phyloP scores from a whole-genome alignment of 2,113 vertebrate species.

The Platysteira castanea region DNA sequence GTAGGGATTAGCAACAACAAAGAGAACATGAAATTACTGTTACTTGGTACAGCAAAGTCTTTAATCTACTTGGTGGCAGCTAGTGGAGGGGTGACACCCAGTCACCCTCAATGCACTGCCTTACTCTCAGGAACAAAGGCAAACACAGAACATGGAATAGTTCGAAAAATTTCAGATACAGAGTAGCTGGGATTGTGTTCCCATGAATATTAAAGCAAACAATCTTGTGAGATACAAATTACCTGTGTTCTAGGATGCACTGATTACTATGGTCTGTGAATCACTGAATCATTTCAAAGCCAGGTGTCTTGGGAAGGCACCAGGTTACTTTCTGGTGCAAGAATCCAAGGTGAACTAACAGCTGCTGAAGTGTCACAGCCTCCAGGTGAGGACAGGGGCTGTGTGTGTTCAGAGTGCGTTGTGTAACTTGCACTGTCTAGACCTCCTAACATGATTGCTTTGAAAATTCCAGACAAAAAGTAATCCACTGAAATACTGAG shows the following conservation, averaged over 20 bases:
- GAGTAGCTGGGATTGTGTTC: background rate
- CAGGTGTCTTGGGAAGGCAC: background rate
- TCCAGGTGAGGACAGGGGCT: background rate
- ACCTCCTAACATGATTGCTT: background rate
- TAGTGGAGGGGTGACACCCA: background rate
- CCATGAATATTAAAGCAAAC: background rate
- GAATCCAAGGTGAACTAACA: background rate
- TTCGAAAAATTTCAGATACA: background rate
- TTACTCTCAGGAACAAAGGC: background rate
- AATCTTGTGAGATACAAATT: background rate
- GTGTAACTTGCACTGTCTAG: background rate
- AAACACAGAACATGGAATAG: background rate
- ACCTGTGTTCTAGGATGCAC: background rate
- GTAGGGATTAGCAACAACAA: background rate
- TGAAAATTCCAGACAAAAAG: background rate
- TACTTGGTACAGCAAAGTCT: background rate
- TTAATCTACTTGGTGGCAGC: background rate
- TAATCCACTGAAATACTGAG: background rate
- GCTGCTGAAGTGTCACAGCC: background rate
- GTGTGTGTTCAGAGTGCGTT: rapidly evolving
- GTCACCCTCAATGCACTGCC: background rate
- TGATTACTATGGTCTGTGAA: background rate
- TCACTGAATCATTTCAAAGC: background rate
- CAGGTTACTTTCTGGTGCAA: background rate
- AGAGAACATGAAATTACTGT: background rate